Conservation (phyloP, 2,888 invertebrate genomes). For the Patella pellucida region DNA sequence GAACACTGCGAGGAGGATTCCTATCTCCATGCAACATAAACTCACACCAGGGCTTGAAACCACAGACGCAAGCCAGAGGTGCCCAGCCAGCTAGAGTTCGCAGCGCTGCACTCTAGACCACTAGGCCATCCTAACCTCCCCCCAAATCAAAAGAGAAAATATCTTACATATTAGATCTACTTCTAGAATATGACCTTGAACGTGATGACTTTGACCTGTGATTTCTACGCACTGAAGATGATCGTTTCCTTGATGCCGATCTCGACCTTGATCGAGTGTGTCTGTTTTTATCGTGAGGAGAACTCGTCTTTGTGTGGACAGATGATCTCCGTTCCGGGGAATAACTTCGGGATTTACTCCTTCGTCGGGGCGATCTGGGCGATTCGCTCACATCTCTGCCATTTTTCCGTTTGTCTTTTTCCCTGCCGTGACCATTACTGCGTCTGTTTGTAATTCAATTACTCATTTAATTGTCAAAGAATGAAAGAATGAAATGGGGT, state of each 20-base stretch:
- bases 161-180: slow-evolving; percentile 23
- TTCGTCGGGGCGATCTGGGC: slow-evolving; percentile 27
- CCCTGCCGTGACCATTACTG: not conserved
- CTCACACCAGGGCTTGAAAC: no score
- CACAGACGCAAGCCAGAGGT: no score
- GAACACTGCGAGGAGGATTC: no score
- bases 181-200: slow-evolving; percentile 44
- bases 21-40: no score
- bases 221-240: slow-evolving; percentile 27
- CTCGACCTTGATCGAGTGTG: slow-evolving; percentile 24
- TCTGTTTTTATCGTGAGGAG: slow-evolving; percentile 10
- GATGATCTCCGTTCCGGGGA: slow-evolving; percentile 35
- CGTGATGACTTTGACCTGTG: slow-evolving; percentile 44
- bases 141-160: no score
- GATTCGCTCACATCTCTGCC: not conserved
- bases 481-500: no score
- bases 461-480: no score
- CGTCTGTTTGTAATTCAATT: not conserved
- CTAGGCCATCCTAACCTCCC: no score
- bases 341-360: slow-evolving; percentile 41
- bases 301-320: slow-evolving; percentile 16
- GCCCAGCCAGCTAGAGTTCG: no score
- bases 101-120: no score
- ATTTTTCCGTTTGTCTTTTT: slow-evolving; percentile 6
- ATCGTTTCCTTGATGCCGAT: slow-evolving; percentile 20